phyloP scores from a whole-genome alignment of 2,113 vertebrate species.

The Gallinago undulata region DNA sequence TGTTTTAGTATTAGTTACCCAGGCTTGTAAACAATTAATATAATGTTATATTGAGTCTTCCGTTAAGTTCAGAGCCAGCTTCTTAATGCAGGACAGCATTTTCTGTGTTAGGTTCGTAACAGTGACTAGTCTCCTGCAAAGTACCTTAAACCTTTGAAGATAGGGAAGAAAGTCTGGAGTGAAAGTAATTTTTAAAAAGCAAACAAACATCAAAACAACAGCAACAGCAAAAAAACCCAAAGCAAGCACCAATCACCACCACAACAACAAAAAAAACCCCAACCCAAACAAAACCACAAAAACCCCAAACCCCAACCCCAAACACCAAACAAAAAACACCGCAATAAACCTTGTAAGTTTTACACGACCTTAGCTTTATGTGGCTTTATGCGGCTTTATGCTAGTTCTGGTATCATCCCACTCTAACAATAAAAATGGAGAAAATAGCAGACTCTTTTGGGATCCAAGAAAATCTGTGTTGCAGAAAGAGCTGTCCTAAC shows the following conservation, averaged over 20 bases:
- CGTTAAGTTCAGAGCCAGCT: not conserved
- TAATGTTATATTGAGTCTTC: not conserved
- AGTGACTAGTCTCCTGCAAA: not conserved
- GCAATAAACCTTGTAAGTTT: accelerated
- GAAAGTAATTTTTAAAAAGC: not conserved
- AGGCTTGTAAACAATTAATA: not conserved
- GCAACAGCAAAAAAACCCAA: not conserved
- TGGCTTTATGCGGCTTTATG: not conserved
- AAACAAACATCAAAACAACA: not conserved
- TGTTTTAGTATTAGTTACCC: not conserved
- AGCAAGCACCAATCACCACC: too few species aligned
- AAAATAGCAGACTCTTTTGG: not conserved
- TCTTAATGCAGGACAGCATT: not conserved
- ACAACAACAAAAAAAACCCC: not conserved
- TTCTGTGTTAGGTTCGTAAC: not conserved
- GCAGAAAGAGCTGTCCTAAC: not conserved
- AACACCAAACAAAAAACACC: not conserved
- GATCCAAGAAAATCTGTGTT: not conserved
- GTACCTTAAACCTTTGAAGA: not conserved
- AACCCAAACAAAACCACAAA: not conserved
- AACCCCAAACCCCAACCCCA: too few species aligned
- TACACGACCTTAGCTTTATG: not conserved
- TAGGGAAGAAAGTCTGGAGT: not conserved
- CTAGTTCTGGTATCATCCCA: not conserved
- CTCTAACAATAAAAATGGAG: not conserved